phyloP scores from a whole-genome alignment of 2,888 invertebrate species.

The Hirudinaria manillensis region DNA sequence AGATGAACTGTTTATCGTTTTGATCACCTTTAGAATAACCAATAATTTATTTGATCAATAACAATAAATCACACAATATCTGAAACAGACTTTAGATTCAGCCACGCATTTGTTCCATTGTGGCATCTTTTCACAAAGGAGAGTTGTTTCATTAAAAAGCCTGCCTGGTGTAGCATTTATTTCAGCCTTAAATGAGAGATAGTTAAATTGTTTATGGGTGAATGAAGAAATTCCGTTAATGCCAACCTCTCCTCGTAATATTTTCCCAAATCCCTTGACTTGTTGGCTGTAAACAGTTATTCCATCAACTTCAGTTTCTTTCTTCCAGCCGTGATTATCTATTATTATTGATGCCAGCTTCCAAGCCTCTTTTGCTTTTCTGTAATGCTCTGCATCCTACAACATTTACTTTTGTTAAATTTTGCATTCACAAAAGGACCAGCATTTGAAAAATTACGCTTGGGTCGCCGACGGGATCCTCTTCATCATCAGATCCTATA shows the following conservation, averaged over 20 bases:
- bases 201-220: background rate
- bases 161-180: slow-evolving; percentile 2
- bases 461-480: background rate
- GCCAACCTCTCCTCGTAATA: slow-evolving; percentile 36
- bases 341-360: slow-evolving; percentile 33
- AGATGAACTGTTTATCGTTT: background rate
- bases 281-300: slow-evolving; percentile 33
- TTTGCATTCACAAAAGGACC: background rate
- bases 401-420: background rate
- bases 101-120: slow-evolving; percentile 23
- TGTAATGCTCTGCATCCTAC: slow-evolving; percentile 1
- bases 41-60: background rate
- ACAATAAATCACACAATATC: background rate
- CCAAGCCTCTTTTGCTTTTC: slow-evolving; percentile 35
- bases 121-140: background rate
- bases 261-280: slow-evolving; percentile 32
- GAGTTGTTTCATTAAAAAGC: background rate
- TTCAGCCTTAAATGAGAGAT: background rate
- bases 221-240: background rate
- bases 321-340: slow-evolving; percentile 36
- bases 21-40: slow-evolving; percentile 7
- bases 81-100: slow-evolving; percentile 19
- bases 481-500: slow-evolving; percentile 6
- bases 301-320: slow-evolving; percentile 30
- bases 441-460: background rate